Percentiles rank a stretch among this genome's conserved stretches.
Conservation (phyloP, 2,797 vertebrate species). For the Paedocypris micromegethes region DNA sequence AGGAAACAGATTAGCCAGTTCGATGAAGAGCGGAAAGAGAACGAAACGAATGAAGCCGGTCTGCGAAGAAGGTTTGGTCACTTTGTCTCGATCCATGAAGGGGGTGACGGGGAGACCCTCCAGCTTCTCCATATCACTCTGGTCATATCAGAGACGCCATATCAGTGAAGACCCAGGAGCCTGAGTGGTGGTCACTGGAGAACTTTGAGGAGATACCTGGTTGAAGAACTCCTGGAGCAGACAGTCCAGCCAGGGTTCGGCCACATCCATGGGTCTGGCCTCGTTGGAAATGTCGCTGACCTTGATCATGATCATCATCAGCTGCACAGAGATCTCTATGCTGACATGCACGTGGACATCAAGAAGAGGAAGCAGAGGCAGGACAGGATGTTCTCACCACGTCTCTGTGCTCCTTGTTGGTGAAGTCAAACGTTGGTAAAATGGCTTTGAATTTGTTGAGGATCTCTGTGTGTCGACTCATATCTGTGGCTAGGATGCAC, state of each 20-base stretch:
- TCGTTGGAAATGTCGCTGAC: slow-evolving; percentile 77
- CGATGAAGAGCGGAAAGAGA: slow-evolving; percentile 71
- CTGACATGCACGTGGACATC: no score
- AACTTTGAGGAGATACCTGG: slow-evolving; percentile 58
- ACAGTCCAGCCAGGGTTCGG: slow-evolving; percentile 77
- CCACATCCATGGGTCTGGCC: slow-evolving; percentile 73
- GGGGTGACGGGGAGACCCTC: slow-evolving; percentile 75
- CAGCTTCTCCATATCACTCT: slow-evolving; percentile 76
- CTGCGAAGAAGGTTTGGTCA: slow-evolving; percentile 73
- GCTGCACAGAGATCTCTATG: slow-evolving; percentile 48
- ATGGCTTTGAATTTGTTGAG: slow-evolving; percentile 72
- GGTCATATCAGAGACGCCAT: not conserved
- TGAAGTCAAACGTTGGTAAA: slow-evolving; percentile 67
- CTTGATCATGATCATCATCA: slow-evolving; percentile 78
- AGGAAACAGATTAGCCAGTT: slow-evolving; percentile 73
- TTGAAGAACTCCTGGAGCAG: slow-evolving; percentile 77
- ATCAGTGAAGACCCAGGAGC: no score
- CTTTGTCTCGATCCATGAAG: slow-evolving; percentile 78
- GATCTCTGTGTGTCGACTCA: slow-evolving; percentile 72
- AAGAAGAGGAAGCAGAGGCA: not conserved
- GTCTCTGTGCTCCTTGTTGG: slow-evolving; percentile 69
- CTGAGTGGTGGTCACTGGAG: not conserved
- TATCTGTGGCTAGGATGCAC: slow-evolving; percentile 75
- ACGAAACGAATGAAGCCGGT: slow-evolving; percentile 75
- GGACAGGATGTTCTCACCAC: slow-evolving; percentile 54